Evolutionary conservation across 2,888 invertebrate genomes (phyloP).

Genomic region (Danaus chrysippus): DNA sequence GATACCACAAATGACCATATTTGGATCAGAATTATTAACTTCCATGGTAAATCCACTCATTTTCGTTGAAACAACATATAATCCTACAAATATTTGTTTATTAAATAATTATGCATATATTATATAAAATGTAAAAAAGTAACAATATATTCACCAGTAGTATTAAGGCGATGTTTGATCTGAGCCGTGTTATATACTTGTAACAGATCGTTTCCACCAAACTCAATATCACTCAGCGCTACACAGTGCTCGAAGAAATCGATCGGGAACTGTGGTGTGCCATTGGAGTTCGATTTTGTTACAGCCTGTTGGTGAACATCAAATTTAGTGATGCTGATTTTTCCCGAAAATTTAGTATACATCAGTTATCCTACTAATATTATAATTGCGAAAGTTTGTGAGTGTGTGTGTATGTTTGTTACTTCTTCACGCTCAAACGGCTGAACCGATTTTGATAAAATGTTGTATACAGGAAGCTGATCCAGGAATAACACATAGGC

Average conservation of each 20-base stretch:
- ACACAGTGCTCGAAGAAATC: constrained; percentile 99
- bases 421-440: too few relatives aligned
- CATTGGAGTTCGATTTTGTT: constrained; percentile 70
- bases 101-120: constrained; percentile 5
- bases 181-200: constrained; percentile 97
- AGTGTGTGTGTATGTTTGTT: too few relatives aligned
- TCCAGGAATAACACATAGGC: too few relatives aligned
- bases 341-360: not conserved
- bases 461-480: too few relatives aligned
- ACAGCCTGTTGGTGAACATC: constrained; percentile 49
- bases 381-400: too few relatives aligned
- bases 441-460: too few relatives aligned
- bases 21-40: constrained; percentile 90
- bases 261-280: constrained; percentile 90
- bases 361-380: too few relatives aligned
- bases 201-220: constrained; percentile 95
- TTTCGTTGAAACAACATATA: constrained; percentile 96
- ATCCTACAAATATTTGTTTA: constrained; percentile 71
- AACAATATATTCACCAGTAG: constrained; percentile 60
- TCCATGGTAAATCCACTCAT: constrained; percentile 94
- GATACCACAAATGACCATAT: constrained; percentile 93
- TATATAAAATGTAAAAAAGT: constrained; percentile 12
- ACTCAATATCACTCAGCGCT: constrained; percentile 94
- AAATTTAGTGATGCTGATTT: not conserved
- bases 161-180: constrained; percentile 93